Base-by-base conservation (phyloP, 2,113 vertebrate genomes). In the Cygnus atratus region DNA sequence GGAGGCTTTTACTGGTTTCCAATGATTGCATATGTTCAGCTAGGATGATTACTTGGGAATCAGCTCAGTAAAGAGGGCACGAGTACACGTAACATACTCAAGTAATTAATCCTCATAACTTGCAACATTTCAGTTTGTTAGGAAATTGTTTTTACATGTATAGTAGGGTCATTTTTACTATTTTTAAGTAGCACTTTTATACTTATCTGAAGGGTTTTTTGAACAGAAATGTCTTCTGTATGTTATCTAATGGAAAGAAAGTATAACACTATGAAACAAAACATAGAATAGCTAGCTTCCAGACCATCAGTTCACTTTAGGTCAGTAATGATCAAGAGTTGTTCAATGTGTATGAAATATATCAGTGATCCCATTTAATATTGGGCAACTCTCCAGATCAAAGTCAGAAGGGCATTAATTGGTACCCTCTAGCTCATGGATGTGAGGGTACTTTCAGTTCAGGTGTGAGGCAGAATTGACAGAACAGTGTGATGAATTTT, bases 141-240 rank as follows among this genome's bases (percentile, higher is more conserved):
- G 70, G 87, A 79, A 17, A 63, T 70, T 91, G 57, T 20, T 29
- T 92, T 93, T 89, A 35, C 57, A 6, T 89, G 46, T 93, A 82
- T 90, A 76, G 35, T 93, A 90, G 90, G 7, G 28, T 84, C 41
- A 76, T 26, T 93, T 91, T 92, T 91, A 79, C 77, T 95, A 11
- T 95, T 66, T 87, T 72, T 82, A 87, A 95, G 84, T 96, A 96
- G 92, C 95, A 96, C 95, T 96, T 97, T 94, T 92, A 75, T 84
- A 78, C 73, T 4, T 94, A 88, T 87, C 77, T 91, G 95, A 95
- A 96, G 93, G 24, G 35, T 75, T 88, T 91, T 92, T 84, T 78
- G 29, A 92, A 65, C 80, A 88, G 61, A 92, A 94, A 33, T 59
- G 6, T 11, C 31, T 41, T 67, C 55, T 88, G 9, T 76, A 4